Conservation (phyloP, 2,797 vertebrate species). For the Leontocebus nigricollis region DNA sequence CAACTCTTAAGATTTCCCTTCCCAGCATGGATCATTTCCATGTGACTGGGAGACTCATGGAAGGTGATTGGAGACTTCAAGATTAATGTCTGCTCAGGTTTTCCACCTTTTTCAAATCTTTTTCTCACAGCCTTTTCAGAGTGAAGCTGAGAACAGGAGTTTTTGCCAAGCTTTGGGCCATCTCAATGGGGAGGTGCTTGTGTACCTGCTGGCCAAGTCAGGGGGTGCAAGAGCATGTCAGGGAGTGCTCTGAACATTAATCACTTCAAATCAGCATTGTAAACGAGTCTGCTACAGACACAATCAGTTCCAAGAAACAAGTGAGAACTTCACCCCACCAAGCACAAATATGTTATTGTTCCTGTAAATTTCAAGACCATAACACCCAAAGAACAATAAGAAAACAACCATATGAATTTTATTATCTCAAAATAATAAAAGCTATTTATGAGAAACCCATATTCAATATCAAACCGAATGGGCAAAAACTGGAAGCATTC, state of each 20-base stretch:
- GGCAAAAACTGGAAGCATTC: too few relatives aligned
- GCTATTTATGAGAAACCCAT: too few relatives aligned
- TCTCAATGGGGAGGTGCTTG: rapidly evolving
- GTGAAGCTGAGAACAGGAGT: neutral
- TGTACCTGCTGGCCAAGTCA: neutral
- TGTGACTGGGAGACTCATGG: neutral
- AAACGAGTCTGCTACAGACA: neutral
- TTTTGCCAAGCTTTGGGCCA: neutral
- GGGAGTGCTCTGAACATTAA: rapidly evolving
- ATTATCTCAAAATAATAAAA: too few relatives aligned
- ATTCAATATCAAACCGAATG: too few relatives aligned
- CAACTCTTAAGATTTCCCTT: neutral
- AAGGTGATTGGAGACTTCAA: neutral
- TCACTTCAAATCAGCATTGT: neutral
- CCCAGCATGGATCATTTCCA: neutral
- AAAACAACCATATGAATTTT: neutral
- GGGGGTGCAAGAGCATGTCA: neutral
- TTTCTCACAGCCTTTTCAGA: neutral
- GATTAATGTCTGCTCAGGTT: neutral
- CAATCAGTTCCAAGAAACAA: neutral
- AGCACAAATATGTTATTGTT: neutral
- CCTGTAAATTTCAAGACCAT: neutral
- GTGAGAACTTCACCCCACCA: neutral
- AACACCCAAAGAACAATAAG: neutral
- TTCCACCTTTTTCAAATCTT: neutral